A percentile compares a stretch with the other conserved stretches of the same genome.
Evolutionary conservation across 2,113 vertebrate species (phyloP).

Genomic region (Ptilonorhynchus violaceus): DNA sequence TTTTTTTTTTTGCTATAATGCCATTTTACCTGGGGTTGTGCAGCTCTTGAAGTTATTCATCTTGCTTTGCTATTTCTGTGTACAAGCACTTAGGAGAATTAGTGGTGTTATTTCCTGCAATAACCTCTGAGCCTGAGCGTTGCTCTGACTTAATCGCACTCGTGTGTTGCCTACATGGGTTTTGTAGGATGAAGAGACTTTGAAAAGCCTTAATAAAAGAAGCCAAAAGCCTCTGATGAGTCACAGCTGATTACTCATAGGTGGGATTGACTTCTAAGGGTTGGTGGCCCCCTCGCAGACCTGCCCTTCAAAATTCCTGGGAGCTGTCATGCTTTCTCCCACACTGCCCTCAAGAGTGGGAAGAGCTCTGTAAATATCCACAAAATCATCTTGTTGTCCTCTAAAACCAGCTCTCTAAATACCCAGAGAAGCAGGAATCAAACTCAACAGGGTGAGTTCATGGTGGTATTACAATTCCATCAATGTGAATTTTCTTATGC

Average conservation of each 20-base stretch:
- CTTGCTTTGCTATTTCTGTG: background rate
- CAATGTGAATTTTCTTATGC: background rate
- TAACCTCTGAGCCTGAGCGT: background rate
- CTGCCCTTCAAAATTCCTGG: background rate
- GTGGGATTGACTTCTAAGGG: background rate
- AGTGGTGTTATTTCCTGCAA: background rate
- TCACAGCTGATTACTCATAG: slow-evolving; percentile 35
- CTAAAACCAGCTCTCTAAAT: background rate
- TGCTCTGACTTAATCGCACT: background rate
- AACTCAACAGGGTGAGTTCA: rapidly evolving
- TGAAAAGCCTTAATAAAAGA: slow-evolving; percentile 32
- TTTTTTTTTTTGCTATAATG: background rate
- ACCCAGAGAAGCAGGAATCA: background rate
- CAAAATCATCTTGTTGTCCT: background rate
- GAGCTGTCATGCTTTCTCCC: background rate
- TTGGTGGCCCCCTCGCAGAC: background rate
- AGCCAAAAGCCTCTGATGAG: background rate
- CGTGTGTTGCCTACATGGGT: background rate
- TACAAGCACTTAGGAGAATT: background rate
- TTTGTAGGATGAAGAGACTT: background rate
- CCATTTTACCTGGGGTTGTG: background rate
- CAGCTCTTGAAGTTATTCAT: background rate
- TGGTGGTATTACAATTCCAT: background rate
- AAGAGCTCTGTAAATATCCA: background rate
- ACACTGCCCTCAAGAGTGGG: background rate